These are phyloP conservation scores for Sesia apiformis DNA, from an alignment of 2,888 invertebrate species.

Conservation along the genomic window DNA sequence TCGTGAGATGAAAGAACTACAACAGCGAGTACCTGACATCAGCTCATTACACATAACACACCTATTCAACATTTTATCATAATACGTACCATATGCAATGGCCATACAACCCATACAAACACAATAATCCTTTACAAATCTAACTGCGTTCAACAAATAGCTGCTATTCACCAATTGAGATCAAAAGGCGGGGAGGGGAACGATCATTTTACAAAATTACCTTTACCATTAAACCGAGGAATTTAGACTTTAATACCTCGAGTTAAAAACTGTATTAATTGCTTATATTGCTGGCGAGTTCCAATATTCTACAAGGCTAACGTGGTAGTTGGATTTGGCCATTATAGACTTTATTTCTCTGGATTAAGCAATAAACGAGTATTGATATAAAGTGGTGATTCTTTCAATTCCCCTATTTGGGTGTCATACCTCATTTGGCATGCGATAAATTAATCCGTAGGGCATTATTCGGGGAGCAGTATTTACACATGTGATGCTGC, in stretches of 20 bases:
- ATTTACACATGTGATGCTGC: conserved; percentile 24
- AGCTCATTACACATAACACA: no score
- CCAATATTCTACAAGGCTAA: conserved; percentile 1
- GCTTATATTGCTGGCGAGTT: background rate
- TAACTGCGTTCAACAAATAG: conserved; percentile 49
- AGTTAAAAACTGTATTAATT: background rate
- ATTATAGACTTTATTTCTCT: background rate
- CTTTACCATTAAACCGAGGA: background rate
- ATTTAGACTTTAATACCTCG: background rate
- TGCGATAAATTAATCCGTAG: conserved; percentile 67
- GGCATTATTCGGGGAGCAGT: conserved; percentile 30
- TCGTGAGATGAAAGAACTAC: no score
- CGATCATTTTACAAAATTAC: background rate
- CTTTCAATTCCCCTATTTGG: conserved; percentile 42
- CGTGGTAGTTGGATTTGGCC: background rate
- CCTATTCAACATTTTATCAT: no score
- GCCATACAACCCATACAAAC: conserved; percentile 2
- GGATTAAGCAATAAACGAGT: background rate
- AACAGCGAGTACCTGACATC: no score
- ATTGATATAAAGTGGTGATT: conserved; percentile 9
- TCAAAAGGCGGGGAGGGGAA: conserved; percentile 37
- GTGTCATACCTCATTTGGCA: conserved; percentile 70
- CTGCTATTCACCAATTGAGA: conserved; percentile 67
- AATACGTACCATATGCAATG: background rate
- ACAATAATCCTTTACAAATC: conserved; percentile 29